Base-by-base conservation (phyloP, 1,140 invertebrate species). In the Drosophila nigrodunni region DNA sequence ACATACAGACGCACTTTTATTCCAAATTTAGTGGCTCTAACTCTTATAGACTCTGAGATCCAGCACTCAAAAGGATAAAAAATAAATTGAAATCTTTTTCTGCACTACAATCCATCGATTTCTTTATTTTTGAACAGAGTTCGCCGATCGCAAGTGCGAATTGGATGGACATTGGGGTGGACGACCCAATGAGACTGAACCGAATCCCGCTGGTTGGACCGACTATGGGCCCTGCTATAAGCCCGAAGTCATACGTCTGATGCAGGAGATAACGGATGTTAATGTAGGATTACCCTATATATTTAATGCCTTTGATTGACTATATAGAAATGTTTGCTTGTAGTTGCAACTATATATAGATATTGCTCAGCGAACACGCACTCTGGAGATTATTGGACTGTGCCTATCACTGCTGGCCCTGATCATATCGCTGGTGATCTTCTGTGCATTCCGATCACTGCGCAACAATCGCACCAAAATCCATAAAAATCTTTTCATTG, bases 141-240 rank as follows among this genome's bases (percentile, higher is more conserved):
- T 94, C 57, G 96, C 96, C 0, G 95, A 94, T 76, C 95, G 96
- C 77, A 94, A 93, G 30, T 98, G 97, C 83, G 95, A 94, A 2
- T 78, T 93, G 2, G 94, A 95, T 15, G 97, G 97, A 0, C 92
- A 93, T 2, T 98, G 97, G 97, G 94, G 95, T 72, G 94, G 94
- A 9, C 74, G 89, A 90, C 92, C 92, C 88, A 70, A 90, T 74
- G 74, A 85, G 67, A 85, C 77, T 54, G 73, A 80, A 35, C 44
- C 59, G 15, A 80, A 91, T 39, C 82, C 90, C 1, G 93, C 93
- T 6, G 97, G 97, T 1, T 98, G 97, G 95, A 97, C 97, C 5
- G 97, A 98, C 92, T 98, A 97, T 88, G 96, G 95, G 0, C 94
- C 95, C 0, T 98, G 97, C 83, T 96, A 96, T 86, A 96, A 96